A percentile compares a stretch with the other conserved stretches of the same genome.
phyloP scores from a whole-genome alignment of 2,797 vertebrate species.

The Oreochromis mossambicus region DNA sequence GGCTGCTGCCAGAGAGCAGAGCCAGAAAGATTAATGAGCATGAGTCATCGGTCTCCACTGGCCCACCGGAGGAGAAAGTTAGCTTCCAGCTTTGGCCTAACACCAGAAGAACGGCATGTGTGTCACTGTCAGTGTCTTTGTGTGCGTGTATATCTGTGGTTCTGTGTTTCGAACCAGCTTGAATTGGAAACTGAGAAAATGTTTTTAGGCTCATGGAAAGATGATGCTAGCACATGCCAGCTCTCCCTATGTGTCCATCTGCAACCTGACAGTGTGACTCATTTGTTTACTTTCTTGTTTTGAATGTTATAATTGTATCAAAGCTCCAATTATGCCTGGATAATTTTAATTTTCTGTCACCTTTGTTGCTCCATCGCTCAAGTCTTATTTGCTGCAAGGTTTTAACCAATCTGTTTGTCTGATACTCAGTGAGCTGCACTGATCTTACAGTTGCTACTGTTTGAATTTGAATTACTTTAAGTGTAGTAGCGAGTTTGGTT shows the following conservation, averaged over 20 bases:
- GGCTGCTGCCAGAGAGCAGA: conserved; percentile 16
- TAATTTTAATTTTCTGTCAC: neutral
- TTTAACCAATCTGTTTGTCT: neutral
- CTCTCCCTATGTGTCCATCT: conserved; percentile 28
- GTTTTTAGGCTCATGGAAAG: conserved; percentile 5
- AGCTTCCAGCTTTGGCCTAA: conserved; percentile 27
- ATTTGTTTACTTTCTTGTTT: neutral
- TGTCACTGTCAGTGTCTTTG: neutral
- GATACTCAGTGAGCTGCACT: neutral
- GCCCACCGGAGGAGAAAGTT: conserved; percentile 38
- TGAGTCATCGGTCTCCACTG: conserved; percentile 42
- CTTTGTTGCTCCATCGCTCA: neutral
- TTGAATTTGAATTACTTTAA: neutral
- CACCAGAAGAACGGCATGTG: neutral
- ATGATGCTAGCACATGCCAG: neutral
- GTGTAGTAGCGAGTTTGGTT: neutral
- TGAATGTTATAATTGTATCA: neutral
- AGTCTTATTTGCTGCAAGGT: neutral
- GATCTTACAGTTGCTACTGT: neutral
- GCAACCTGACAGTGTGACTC: conserved; percentile 19
- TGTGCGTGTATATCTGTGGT: neutral
- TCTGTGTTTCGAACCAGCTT: conserved; percentile 4
- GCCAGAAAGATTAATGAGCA: conserved; percentile 32
- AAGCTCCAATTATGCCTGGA: neutral
- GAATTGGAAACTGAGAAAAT: neutral